Evolutionary conservation across 2,888 invertebrate species (phyloP).

Genomic region (Ryuthela nishihirai): DNA sequence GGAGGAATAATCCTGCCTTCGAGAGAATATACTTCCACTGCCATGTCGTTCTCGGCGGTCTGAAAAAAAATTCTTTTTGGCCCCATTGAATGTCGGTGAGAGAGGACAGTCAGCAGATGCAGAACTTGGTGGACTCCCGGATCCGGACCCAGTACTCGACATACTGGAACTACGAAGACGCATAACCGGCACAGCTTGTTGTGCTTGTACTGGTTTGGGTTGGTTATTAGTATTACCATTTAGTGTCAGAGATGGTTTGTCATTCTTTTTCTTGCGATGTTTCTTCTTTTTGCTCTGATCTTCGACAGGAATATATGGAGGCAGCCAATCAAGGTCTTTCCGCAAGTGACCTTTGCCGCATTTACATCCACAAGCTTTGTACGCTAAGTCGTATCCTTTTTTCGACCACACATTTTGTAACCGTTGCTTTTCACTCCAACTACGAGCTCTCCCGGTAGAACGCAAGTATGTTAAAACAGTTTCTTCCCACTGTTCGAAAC

Average conservation of each 20-base stretch:
- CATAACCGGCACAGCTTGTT: slow-evolving; percentile 47
- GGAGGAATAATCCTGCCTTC: slow-evolving; percentile 88
- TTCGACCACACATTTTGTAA: slow-evolving; percentile 96
- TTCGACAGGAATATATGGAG: slow-evolving; percentile 56
- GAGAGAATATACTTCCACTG: slow-evolving; percentile 73
- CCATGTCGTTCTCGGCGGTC: slow-evolving; percentile 39
- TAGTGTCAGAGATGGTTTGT: slow-evolving; percentile 59
- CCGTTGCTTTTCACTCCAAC: slow-evolving; percentile 92
- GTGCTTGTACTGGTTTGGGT: slow-evolving; percentile 49
- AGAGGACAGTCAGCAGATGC: slow-evolving; percentile 54
- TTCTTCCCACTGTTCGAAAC: slow-evolving; percentile 92
- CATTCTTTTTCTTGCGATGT: slow-evolving; percentile 62
- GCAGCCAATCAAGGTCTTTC: slow-evolving; percentile 90
- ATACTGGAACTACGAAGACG: slow-evolving; percentile 41
- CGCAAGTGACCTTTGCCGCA: slow-evolving; percentile 89
- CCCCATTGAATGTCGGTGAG: slow-evolving; percentile 61
- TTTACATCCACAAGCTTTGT: slow-evolving; percentile 89
- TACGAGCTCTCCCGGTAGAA: slow-evolving; percentile 83
- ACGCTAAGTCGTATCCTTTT: slow-evolving; percentile 93
- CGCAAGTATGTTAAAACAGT: slow-evolving; percentile 82
- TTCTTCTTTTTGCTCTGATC: slow-evolving; percentile 65
- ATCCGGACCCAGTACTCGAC: slow-evolving; percentile 72
- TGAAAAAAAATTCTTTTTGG: slow-evolving; percentile 10
- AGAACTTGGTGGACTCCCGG: slow-evolving; percentile 48
- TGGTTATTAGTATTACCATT: slow-evolving; percentile 14